A percentile compares a stretch with the other conserved stretches of the same genome.
phyloP scores from a whole-genome alignment of 2,797 vertebrate genomes.

The Premnoplex brunnescens region DNA sequence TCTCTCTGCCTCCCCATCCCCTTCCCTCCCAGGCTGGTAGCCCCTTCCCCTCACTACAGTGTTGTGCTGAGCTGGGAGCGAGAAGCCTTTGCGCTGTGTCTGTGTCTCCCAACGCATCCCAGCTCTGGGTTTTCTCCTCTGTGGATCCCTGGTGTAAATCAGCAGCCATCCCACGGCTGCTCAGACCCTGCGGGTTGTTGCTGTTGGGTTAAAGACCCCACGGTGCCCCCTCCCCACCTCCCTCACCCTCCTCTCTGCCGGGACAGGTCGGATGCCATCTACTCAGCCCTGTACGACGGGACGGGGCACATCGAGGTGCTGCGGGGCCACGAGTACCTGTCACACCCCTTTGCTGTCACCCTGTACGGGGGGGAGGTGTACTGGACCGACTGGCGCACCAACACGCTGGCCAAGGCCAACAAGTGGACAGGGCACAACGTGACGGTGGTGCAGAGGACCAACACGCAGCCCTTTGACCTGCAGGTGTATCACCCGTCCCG shows the following conservation, averaged over 20 bases:
- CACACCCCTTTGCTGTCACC: slow-evolving; percentile 96
- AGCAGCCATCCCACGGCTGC: rapidly evolving
- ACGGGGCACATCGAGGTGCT: slow-evolving; percentile 95
- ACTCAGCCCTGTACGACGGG: slow-evolving; percentile 93
- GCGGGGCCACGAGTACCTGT: slow-evolving; percentile 95
- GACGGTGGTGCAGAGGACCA: slow-evolving; percentile 95
- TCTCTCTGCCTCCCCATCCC: neutral
- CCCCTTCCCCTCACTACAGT: rapidly evolving
- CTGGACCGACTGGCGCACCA: slow-evolving; percentile 98
- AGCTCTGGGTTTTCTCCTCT: neutral
- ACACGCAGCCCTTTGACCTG: slow-evolving; percentile 96
- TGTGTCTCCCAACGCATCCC: neutral
- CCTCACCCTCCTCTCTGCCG: rapidly evolving
- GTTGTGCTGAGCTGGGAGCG: neutral
- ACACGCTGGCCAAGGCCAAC: slow-evolving; percentile 96
- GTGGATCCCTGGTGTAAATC: neutral
- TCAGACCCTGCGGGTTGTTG: neutral
- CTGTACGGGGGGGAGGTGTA: slow-evolving; percentile 96
- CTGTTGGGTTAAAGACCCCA: neutral
- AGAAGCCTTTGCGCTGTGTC: rapidly evolving
- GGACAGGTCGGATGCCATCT: slow-evolving; percentile 94
- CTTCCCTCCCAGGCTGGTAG: neutral
- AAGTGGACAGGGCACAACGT: slow-evolving; percentile 98
- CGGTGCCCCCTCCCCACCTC: neutral
- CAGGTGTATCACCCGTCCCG: slow-evolving; percentile 97